These are phyloP conservation scores for Apistogramma diplotaenia DNA, from an alignment of 2,113 vertebrate species.

Conservation along the genomic window DNA sequence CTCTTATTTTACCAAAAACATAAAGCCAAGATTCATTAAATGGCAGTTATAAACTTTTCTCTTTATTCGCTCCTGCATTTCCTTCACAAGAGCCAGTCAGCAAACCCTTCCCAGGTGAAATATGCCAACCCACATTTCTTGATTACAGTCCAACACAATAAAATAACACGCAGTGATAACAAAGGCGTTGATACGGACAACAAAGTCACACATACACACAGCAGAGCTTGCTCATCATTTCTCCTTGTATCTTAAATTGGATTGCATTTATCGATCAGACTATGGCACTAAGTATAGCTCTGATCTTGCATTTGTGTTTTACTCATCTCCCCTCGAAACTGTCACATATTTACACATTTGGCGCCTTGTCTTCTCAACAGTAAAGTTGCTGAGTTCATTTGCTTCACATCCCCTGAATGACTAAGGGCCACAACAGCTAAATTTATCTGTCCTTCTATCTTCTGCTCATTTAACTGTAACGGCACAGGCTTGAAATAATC, in stretches of 20 bases:
- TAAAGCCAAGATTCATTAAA: background rate
- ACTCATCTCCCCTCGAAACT: background rate
- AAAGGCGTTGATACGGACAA: background rate
- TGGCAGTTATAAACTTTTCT: background rate
- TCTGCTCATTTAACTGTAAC: constrained; percentile 16
- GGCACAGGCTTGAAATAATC: constrained; percentile 43
- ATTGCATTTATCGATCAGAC: background rate
- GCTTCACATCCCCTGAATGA: constrained; percentile 8
- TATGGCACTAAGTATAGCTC: background rate
- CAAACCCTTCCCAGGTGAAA: background rate
- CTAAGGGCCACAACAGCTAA: constrained; percentile 28
- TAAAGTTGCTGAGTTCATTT: constrained; percentile 10
- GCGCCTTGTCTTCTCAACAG: background rate
- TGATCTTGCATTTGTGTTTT: background rate
- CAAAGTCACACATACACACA: background rate
- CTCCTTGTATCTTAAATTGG: background rate
- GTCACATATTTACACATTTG: background rate
- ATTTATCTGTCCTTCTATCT: constrained; percentile 2
- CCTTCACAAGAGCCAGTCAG: background rate
- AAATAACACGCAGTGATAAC: background rate
- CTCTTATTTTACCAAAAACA: background rate
- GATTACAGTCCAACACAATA: background rate
- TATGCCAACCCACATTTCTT: background rate
- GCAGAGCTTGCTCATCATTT: background rate
- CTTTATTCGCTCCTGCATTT: background rate